phyloP scores from a whole-genome alignment of 2,888 invertebrate species.

The Pelosia muscerda region DNA sequence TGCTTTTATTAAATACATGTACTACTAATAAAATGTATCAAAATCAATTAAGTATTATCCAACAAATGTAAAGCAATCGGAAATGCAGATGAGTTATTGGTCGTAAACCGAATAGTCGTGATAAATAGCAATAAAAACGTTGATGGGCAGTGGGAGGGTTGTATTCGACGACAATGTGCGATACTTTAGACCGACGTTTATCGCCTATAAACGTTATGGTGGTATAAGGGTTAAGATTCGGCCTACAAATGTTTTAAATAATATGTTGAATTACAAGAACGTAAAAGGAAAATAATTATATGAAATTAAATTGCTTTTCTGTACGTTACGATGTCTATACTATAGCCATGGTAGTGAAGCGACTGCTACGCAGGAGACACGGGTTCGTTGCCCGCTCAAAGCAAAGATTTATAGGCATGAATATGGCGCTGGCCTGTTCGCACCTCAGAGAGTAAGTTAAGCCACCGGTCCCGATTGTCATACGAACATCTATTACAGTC shows the following conservation, averaged over 20 bases:
- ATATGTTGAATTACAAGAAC: slow-evolving; percentile 15
- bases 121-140: slow-evolving; percentile 55
- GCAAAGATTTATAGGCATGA: no score
- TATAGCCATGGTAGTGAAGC: no score
- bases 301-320: slow-evolving; percentile 1
- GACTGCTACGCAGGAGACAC: no score
- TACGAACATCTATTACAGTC: no score
- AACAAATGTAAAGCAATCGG: slow-evolving; percentile 46
- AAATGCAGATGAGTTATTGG: slow-evolving; percentile 54
- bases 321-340: neutral
- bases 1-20: neutral
- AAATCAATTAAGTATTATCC: slow-evolving; percentile 25
- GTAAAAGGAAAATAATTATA: neutral
- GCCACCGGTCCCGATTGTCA: no score
- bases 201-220: slow-evolving; percentile 45
- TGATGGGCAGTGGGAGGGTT: slow-evolving; percentile 41
- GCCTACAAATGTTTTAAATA: slow-evolving; percentile 31
- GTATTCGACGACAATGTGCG: slow-evolving; percentile 42
- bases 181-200: slow-evolving; percentile 44
- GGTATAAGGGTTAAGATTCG: slow-evolving; percentile 30
- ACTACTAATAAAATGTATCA: neutral
- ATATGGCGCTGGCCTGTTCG: no score
- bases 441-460: no score
- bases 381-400: no score
- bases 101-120: slow-evolving; percentile 51